Evolutionary conservation across 2,113 vertebrate genomes (phyloP).

Genomic region (Cygnus atratus): DNA sequence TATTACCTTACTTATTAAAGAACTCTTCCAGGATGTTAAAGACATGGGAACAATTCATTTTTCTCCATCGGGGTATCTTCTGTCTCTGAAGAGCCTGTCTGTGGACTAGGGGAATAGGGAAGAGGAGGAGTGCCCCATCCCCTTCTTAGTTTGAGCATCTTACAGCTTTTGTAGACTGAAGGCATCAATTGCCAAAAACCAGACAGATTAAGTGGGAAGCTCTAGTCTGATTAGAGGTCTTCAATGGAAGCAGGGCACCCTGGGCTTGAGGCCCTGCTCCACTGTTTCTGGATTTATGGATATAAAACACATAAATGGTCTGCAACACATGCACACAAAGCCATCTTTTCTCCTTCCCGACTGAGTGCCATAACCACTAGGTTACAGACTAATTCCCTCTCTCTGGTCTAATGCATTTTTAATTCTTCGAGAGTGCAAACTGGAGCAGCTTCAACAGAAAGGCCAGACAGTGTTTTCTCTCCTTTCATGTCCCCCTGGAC

Average conservation of each 20-base stretch:
- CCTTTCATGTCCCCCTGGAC: neutral
- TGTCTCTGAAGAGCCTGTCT: neutral
- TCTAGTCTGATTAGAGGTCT: neutral
- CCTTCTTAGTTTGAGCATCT: neutral
- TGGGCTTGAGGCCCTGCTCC: neutral
- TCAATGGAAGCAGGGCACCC: neutral
- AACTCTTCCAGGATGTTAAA: neutral
- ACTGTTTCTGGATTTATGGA: slow-evolving; percentile 28
- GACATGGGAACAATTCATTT: neutral
- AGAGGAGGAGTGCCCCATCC: neutral
- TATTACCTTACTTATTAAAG: neutral
- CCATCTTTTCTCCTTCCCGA: slow-evolving; percentile 33
- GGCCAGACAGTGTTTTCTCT: slow-evolving; percentile 34
- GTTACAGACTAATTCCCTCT: slow-evolving; percentile 43
- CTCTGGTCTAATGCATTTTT: slow-evolving; percentile 68
- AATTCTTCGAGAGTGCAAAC: slow-evolving; percentile 41
- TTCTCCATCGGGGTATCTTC: neutral
- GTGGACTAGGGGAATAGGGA: neutral
- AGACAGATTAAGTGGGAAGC: neutral
- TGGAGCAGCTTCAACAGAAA: slow-evolving; percentile 30
- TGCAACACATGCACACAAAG: neutral
- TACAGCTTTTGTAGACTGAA: neutral
- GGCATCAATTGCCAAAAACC: neutral
- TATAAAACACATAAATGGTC: slow-evolving; percentile 6
- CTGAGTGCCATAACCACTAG: neutral